Percentiles rank a stretch among this genome's conserved stretches.
These are phyloP conservation scores for Cyclina sinensis DNA, from an alignment of 1,140 invertebrate species.

Conservation along the genomic window DNA sequence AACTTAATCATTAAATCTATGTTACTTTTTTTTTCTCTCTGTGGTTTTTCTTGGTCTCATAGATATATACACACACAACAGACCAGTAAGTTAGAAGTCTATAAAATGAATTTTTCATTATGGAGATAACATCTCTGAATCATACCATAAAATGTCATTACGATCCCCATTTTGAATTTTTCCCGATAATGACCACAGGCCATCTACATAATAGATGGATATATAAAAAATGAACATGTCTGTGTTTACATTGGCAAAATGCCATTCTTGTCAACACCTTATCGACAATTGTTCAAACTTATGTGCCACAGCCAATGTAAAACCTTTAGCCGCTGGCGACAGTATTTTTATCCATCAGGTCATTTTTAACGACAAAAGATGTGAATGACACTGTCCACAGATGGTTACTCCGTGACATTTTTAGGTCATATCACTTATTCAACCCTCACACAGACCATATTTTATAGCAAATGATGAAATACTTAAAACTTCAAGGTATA, in stretches of 20 bases:
- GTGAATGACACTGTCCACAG: not conserved
- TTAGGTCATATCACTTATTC: slow-evolving; percentile 29
- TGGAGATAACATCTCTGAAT: not conserved
- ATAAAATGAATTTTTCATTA: not conserved
- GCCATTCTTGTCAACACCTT: not conserved
- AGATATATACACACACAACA: no score
- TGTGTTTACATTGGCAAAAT: slow-evolving; percentile 33
- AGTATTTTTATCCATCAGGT: slow-evolving; percentile 12
- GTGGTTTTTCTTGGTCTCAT: no score
- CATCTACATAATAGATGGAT: not conserved
- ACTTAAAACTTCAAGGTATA: not conserved
- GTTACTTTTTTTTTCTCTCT: no score
- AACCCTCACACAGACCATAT: not conserved
- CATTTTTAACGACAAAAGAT: slow-evolving; percentile 14
- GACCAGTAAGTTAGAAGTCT: not conserved
- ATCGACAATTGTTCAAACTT: slow-evolving; percentile 7
- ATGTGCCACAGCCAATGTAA: slow-evolving; percentile 2
- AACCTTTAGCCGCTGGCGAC: slow-evolving; percentile 24
- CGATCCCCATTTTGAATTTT: not conserved
- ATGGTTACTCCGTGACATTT: slow-evolving; percentile 30
- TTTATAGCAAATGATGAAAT: slow-evolving; percentile 13
- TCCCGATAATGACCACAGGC: slow-evolving; percentile 33
- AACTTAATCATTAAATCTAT: no score
- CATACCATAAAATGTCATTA: not conserved
- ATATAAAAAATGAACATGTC: not conserved